Evolutionary conservation across 2,113 vertebrate genomes (phyloP), one percentile per base, ranked within the genome.

Genomic region (Urocolius indicus): DNA sequence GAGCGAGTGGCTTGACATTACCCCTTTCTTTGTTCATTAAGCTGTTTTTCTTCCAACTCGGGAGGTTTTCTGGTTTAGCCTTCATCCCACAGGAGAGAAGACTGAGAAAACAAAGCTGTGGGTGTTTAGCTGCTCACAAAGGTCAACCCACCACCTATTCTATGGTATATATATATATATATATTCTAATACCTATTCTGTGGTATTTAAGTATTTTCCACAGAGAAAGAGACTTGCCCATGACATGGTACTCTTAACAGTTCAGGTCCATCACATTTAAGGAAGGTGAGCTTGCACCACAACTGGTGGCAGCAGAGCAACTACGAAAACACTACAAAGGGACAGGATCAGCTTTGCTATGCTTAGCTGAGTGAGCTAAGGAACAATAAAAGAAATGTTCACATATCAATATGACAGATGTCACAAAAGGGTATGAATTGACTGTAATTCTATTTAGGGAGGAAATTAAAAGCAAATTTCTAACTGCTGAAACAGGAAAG

Each of bases 231-330:
- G 21, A 45, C 74, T 84, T 62, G 67, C 16, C 6, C 30, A 5
- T 29, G n/a, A 63, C 2, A 26, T 12, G 13, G 17, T 67, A 77
- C 13, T 36, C 14, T 49, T 15, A 74, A 58, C 34, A 59, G 14
- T 72, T 89, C 57, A 52, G 10, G 29, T 23, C 32, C 9, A 55
- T 22, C 23, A 36, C 27, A 22, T 12, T 75, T 16, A 84, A 45
- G 61, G 52, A 67, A 52, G 6, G 14, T 0, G 0, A 89, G 29
- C 8, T 78, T 0, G 0, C 22, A 67, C 9, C 2, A 22, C 20
- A 93, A 65, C 1, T 57, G 7, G 9, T 11, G 13, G 22, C 30
- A 81, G 34, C 19, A 67, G 11, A 32, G 8, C 36, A 58, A 23
- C 8, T 16, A 30, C 0, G 0, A 63, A 41, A 58, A 69, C 11